Base-by-base conservation (phyloP, 2,113 vertebrate species). In the Tiliqua scincoides region DNA sequence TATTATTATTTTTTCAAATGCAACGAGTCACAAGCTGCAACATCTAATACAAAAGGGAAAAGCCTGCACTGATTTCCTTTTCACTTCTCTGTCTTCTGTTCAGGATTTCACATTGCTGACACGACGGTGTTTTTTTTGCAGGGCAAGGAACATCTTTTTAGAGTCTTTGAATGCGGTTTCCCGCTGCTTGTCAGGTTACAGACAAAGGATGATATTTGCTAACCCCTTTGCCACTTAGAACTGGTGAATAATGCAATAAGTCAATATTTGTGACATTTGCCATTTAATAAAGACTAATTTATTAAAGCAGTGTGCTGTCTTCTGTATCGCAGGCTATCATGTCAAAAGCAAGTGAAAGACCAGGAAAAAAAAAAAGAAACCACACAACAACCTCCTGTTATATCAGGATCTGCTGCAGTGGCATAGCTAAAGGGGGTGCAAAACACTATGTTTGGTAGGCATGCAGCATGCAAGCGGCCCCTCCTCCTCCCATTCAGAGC, bases 251-350 rank as follows among this genome's bases (percentile, higher is more conserved):
- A 86, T 79, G 74, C 87, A 79, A 78, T 1, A 71, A 15, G 52
- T 0, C 0, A 3, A 3, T 2, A 89, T 91, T 93, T 89, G 52
- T 87, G 92, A 87, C 20, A 25, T 11, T 0, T 48, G 12, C 1
- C 25, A 14, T 65, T 84, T 20, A 94, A 91, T 94, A 93, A 94
- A 94, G 30, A 61, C 37, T 32, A 21, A 40, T 88, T 91, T 94
- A 84, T 79, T 88, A 79, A 84, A 81, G 20, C 0, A 0, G 18
- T 63, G 27, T 43, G 17, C 37, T 54, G 30, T 61, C 68, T 59
- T 59, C 32, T 59, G 21, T 61, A 20, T 78, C 54, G 11, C 32
- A 71, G 35, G 37, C n/a, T 71, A 35, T 14, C 59, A 32, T 35
- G 54, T 59, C 20, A 77, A n/a, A 77, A 25, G 35, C 32, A 43